Evolutionary conservation across 2,797 vertebrate species (phyloP), one percentile per base, ranked within the genome.

Genomic region (Galaxias olidus): DNA sequence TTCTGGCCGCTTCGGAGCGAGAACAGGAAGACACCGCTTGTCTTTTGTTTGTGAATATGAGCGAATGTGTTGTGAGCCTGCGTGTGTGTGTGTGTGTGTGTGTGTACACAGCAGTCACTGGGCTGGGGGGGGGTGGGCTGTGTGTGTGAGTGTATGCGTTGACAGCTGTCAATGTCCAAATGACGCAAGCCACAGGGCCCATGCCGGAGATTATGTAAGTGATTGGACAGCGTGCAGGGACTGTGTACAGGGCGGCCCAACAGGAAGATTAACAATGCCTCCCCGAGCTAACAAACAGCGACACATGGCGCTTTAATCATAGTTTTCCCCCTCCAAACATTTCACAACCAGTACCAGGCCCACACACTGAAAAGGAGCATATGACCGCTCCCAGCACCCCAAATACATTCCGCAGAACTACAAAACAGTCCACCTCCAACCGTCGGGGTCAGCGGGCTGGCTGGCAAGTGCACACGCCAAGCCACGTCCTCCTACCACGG

Each of bases 121-220:
- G n/a, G 52, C 60, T 51, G 65, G 71, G 64, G 43, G 57, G 71
- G 18, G 57, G 13, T n/a, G 20, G 45, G 10, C 48, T 45, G 47
- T 14, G 54, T 18, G 40, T 12, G 4, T 43, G 40, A 19, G 47
- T 15, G 53, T 53, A 57, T 77, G 82, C 72, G 85, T 74, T 87
- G 90, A 91, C 91, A 91, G 91, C 89, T 91, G 92, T 91, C 89
- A 89, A 79, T 87, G 87, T 86, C 84, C 75, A 81, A 86, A 85
- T 92, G 91, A 92, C 79, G 86, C 84, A 89, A 89, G 84, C 77
- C 79, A 84, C 75, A 61, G 66, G 82, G 82, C 84, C 86, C 87
- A 87, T 90, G 87, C 88, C 84, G 79, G 75, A 85, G 81, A 91
- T 93, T 91, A 93, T 87, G 89, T 90, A 93, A 93, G 88, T 71